Evolutionary conservation across 2,888 invertebrate species (phyloP), one percentile per base, ranked within the genome.

Genomic region (Gandaritis pyraliata): DNA sequence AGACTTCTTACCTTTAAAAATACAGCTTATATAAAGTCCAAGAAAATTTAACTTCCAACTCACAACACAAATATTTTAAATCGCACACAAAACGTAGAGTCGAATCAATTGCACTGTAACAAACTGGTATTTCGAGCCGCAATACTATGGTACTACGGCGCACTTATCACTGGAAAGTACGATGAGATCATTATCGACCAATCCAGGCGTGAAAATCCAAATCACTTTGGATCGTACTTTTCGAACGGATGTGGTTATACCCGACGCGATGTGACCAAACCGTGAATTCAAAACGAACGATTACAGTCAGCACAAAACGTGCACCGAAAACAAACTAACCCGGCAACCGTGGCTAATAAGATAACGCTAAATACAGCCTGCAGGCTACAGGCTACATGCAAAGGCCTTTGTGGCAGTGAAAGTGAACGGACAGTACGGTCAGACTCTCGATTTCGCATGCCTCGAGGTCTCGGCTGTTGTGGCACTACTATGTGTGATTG

Each of bases 401-500:
- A 56, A 60, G 59, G 72, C 72, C 73, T 79, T 77, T 80, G 78
- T 79, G 66, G 73, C 71, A 82, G 85, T 84, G 85, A 86, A 86
- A 85, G 85, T 82, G 83, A 82, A 77, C 75, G 82, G 73, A 69
- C 70, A 71, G 67, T 74, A 72, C 69, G 72, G 77, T 72, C 74
- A 62, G 76, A 82, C 81, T 82, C 82, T 83, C 83, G 83, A 84
- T 87, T 86, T 87, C 83, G 83, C 81, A 82, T 73, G 75, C 70
- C 74, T 72, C 79, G 80, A 80, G 79, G 80, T 78, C 78, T 59
- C 67, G 65, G 64, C 72, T 69, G 73, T 61, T 69, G 56, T 62
- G 62, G 65, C 64, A 54, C 52, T 47, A 59, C 60, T 59, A 60
- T 66, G 56, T 67, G 66, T 66, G 71, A 67, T 66, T 67, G 68